phyloP scores from a whole-genome alignment of 2,113 vertebrate genomes.

The Bombycilla garrulus region DNA sequence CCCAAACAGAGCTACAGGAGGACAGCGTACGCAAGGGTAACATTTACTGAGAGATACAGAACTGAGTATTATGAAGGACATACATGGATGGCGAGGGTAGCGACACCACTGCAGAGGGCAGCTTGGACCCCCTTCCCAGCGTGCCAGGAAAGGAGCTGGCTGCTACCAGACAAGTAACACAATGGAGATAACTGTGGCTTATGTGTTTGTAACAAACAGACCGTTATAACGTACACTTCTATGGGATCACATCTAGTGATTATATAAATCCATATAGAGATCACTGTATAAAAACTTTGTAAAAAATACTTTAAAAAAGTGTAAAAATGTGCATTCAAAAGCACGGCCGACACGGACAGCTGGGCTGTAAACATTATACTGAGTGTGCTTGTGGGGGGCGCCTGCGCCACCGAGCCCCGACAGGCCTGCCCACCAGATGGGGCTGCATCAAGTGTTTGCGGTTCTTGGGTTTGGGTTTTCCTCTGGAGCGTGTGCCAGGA shows the following conservation, averaged over 20 bases:
- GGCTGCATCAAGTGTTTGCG: slow-evolving; percentile 65
- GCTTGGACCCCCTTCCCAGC: slow-evolving; percentile 6
- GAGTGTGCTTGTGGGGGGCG: slow-evolving; percentile 92
- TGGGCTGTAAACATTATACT: slow-evolving; percentile 92
- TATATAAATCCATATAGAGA: slow-evolving; percentile 93
- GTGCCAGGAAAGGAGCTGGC: slow-evolving; percentile 37
- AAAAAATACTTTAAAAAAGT: slow-evolving; percentile 84
- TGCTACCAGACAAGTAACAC: slow-evolving; percentile 71
- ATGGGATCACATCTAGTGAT: slow-evolving; percentile 89
- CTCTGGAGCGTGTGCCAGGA: background rate
- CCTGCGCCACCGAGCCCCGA: slow-evolving; percentile 86
- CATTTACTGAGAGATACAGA: slow-evolving; percentile 81
- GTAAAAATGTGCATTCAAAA: slow-evolving; percentile 85
- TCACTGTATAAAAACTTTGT: slow-evolving; percentile 89
- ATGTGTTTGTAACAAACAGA: slow-evolving; percentile 84
- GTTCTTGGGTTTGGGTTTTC: slow-evolving; percentile 38
- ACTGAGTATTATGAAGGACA: slow-evolving; percentile 78
- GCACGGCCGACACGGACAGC: slow-evolving; percentile 82
- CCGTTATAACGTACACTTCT: slow-evolving; percentile 86
- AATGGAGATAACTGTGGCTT: slow-evolving; percentile 73
- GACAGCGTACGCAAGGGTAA: slow-evolving; percentile 62
- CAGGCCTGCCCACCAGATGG: slow-evolving; percentile 65
- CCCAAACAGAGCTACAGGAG: slow-evolving; percentile 54
- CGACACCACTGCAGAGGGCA: background rate
- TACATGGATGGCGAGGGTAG: slow-evolving; percentile 74